Base-by-base conservation (phyloP, 2,888 invertebrate species). In the Ichneumoninae sp. region DNA sequence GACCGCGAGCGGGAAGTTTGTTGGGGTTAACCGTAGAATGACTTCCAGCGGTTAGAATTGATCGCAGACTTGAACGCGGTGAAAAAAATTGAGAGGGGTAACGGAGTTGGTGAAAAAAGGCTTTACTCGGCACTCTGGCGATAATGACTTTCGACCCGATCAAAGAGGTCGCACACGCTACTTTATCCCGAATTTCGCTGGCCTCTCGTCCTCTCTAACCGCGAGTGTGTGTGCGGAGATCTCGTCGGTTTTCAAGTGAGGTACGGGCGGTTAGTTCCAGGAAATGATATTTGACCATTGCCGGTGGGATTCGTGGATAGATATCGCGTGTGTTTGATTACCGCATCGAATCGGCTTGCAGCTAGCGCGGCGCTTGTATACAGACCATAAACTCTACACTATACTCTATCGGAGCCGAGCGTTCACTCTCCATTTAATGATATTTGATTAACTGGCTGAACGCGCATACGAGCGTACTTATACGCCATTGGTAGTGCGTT, bases 401-500 rank as follows among this genome's bases (percentile, higher is more conserved):
- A 44, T 66, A 54, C 76, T 78, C 78, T 50, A 71, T 76, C 85
- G 63, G 33, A 13, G 63, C 33, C 19, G 19, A 54, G 63, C 63
- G 57, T 63, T 78, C 54, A 33, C 71, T 78, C 47, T 36, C 4
- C 74, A 54, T 73, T 83, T 85, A 85, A 85, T 83, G 85, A 85
- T 85, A 85, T 85, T 85, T 85, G 85, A 85, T 85, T 80, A 85
- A 85, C 76, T 80, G 80, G 83, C 76, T 83, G 85, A 85, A 83
- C 85, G 80, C 82, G 66, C 73, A 69, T 83, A 76, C 79, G 40
- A 78, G 81, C 75, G 75, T 78, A 85, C 81, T 81, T 70, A 66
- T 66, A 76, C 75, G 71, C 66, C 47, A 13, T 16, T 47, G 44
- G 52, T 33, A 47, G 65, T 80, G 80, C 57, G 60, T 77, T 73